Percentiles rank a stretch among this genome's conserved stretches.
Evolutionary conservation across 1,140 invertebrate species (phyloP).

Genomic region (Leptopilina boulardi): DNA sequence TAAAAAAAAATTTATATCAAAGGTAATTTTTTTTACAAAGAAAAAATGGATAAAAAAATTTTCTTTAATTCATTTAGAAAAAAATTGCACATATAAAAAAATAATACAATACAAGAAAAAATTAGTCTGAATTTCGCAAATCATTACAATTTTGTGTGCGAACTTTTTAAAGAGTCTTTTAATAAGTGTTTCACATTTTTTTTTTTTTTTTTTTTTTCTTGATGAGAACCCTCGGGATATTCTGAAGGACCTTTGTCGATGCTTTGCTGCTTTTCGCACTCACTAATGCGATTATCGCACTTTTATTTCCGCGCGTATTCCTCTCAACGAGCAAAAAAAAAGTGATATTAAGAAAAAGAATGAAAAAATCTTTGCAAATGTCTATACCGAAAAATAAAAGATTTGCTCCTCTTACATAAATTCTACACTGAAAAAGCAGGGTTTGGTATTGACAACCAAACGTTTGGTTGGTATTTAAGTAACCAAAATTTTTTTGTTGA

Average conservation of each 20-base stretch:
- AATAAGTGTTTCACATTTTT: neutral
- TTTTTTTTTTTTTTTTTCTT: neutral
- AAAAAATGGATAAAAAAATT: too few species aligned
- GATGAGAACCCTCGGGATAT: conserved; percentile 34
- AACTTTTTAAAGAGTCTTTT: neutral
- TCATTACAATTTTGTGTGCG: neutral
- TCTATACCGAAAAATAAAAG: neutral
- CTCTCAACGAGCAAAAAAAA: conserved; percentile 13
- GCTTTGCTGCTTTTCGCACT: conserved; percentile 54
- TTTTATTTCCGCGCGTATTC: conserved; percentile 55
- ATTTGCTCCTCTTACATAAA: neutral
- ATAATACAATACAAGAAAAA: too few species aligned
- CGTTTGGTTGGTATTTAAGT: too few species aligned
- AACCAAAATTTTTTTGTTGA: too few species aligned
- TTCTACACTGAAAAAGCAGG: too few species aligned
- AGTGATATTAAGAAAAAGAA: neutral
- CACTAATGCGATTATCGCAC: conserved; percentile 64
- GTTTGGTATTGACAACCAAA: too few species aligned
- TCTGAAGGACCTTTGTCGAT: conserved; percentile 38
- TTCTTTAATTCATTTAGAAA: too few species aligned
- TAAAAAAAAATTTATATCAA: too few species aligned
- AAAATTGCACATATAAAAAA: too few species aligned
- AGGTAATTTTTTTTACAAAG: too few species aligned
- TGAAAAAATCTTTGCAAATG: conserved; percentile 14
- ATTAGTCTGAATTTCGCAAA: neutral